Evolutionary conservation across 2,888 invertebrate species (phyloP).

Genomic region (Nomada fabriciana): DNA sequence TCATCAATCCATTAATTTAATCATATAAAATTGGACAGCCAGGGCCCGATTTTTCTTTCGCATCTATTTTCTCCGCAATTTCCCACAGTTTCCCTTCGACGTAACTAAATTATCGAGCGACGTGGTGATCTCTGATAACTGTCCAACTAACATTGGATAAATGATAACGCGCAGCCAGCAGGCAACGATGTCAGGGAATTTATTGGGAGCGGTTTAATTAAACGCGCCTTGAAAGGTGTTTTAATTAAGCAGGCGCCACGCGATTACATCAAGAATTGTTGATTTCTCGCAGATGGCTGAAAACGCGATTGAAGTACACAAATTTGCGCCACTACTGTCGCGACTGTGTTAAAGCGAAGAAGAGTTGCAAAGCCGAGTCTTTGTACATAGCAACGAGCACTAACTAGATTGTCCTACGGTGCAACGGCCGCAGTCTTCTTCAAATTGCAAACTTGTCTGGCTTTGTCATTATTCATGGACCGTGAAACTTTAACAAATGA

Average conservation of each 20-base stretch:
- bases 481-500: constrained; percentile 5
- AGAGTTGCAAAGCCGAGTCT: neutral
- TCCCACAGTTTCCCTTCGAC: neutral
- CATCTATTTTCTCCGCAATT: neutral
- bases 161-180: constrained; percentile 5
- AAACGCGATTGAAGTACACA: neutral
- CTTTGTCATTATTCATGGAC: constrained; percentile 8
- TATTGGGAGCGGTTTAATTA: constrained; percentile 36
- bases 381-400: constrained; percentile 9
- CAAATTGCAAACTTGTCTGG: constrained; percentile 17
- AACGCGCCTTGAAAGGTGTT: constrained; percentile 27
- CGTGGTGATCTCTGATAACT: constrained; percentile 3
- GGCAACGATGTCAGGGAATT: constrained; percentile 12
- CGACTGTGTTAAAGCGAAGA: neutral
- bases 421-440: constrained; percentile 10
- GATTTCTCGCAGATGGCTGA: neutral
- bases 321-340: neutral
- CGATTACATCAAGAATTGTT: constrained; percentile 14
- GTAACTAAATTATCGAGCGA: neutral
- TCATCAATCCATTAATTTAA: no score
- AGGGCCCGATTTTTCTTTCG: neutral
- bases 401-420: constrained; percentile 25
- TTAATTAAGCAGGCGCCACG: constrained; percentile 20
- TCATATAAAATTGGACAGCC: no score
- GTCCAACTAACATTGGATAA: neutral